These are phyloP conservation scores for Euura saliciscinereae DNA, from an alignment of 1,140 invertebrate genomes.

Conservation along the genomic window DNA sequence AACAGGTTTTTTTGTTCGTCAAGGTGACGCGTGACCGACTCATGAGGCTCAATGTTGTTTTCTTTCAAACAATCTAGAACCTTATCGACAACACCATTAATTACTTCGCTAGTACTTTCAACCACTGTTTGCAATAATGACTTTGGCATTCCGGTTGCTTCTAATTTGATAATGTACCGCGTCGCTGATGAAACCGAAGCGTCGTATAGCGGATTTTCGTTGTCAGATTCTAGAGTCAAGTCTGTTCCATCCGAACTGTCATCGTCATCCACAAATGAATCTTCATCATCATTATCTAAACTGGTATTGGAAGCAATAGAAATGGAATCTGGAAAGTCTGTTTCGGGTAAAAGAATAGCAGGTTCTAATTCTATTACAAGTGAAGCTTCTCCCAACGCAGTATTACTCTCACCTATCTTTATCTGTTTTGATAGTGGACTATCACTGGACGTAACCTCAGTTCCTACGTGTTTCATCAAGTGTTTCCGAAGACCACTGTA, in stretches of 20 bases:
- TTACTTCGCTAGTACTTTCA: constrained; percentile 9
- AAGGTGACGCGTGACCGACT: background rate
- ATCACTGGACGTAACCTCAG: background rate
- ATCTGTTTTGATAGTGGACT: constrained; percentile 10
- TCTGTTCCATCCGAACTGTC: constrained; percentile 3
- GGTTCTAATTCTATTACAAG: no score
- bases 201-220: background rate
- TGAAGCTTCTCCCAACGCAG: constrained; percentile 6
- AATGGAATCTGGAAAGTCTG: background rate
- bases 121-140: constrained; percentile 10
- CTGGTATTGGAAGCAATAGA: constrained; percentile 1
- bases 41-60: constrained; percentile 7
- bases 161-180: constrained; percentile 17
- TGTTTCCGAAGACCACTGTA: constrained; percentile 17
- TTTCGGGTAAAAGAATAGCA: background rate
- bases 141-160: constrained; percentile 20
- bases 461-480: constrained; percentile 10
- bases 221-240: constrained; percentile 9
- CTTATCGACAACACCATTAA: constrained; percentile 11
- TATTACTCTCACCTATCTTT: constrained; percentile 9
- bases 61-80: constrained; percentile 12
- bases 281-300: constrained; percentile 4
- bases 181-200: constrained; percentile 11
- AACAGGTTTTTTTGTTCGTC: constrained; percentile 15
- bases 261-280: background rate